Base-by-base conservation (phyloP, 2,888 invertebrate species). In the Hirudinaria manillensis region DNA sequence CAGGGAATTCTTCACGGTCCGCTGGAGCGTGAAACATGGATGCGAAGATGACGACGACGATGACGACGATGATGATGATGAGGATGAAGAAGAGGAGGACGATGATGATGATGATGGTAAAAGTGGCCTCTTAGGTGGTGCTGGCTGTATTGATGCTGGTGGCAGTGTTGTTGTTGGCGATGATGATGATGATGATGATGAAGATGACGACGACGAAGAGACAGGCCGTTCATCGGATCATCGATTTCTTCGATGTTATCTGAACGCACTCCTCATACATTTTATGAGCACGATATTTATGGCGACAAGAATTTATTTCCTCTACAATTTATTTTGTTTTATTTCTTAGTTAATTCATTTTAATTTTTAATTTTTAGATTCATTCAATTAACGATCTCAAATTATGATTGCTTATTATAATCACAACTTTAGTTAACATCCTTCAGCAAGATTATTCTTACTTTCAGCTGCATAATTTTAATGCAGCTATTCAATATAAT, bases 21-120 rank as follows among this genome's bases (percentile, higher is more conserved):
- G 24, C 4, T 24, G 24, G 53, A 72, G 55, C 61, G 61, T 27
- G 29, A 29, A 61, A 61, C 24, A 27, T 24, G 61, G 29, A 29
- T 24, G n/a, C 61, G 29, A 61, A 61, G 51, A 36, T 38, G 70
- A 38, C n/a, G 34, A 45, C 38, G n/a, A 70, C 38, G 70, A 45
- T 19, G 36, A 73, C 24, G 66, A 65, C 65, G 66, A 34, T 73
- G 66, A 73, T 73, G 38, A 73, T 73, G 66, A 73, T 61, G 61
- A 73, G 0, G 36, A 65, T 38, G 73, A 65, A 1, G 73, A 65
- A 34, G 65, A 21, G 61, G 61, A n/a, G 3, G 24, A 56, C n/a
- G 10, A 38, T 45, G 70, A 70, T 24, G 45, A 61, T 16, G 61
- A 61, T 29, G 61, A 61, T 10, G 61, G 10, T n/a, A 10, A 70